Evolutionary conservation across 2,888 invertebrate genomes (phyloP), one percentile per base, ranked within the genome.

Genomic region (Nomada lathburiana): DNA sequence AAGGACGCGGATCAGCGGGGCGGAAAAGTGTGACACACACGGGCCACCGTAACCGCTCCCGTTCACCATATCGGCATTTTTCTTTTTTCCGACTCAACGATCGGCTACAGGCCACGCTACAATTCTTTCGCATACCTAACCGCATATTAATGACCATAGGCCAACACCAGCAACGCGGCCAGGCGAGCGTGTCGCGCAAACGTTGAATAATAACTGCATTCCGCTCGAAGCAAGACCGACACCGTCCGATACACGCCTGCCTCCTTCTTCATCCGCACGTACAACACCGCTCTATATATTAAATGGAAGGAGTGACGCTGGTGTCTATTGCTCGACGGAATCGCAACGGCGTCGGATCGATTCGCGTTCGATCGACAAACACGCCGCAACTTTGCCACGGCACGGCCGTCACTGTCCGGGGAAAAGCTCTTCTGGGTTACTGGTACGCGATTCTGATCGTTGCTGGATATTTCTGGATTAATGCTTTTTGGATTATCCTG

Each of bases 151-250:
- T 85, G 85, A 85, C 60, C 73, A 69, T 76, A 60, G 76, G 23
- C 62, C 68, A 62, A 78, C 67, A 65, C 71, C 78, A 78, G 79
- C 67, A 80, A 60, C 83, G 86, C 82, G 85, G 65, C 76, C 89
- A 90, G 86, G 90, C 87, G 86, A 91, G 89, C 89, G 89, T 89
- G 83, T 88, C 88, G 86, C 82, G 83, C 87, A 89, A 92, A 90
- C 85, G 89, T 91, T 90, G 90, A 92, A 92, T 92, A 91, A 91
- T 92, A 91, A 91, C 91, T 85, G 88, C 91, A 91, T 92, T 91
- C 90, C 90, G 82, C n/a, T 55, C 65, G 71, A 47, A 55, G 65
- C 70, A 50, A 26, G 71, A 52, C 26, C 16, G 47, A 53, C 68
- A 26, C 59, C 60, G 70, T 64, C 78, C 55, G 59, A 53, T 26